Evolutionary conservation across 1,140 invertebrate genomes (phyloP).

Genomic region (Brachionus angularis): DNA sequence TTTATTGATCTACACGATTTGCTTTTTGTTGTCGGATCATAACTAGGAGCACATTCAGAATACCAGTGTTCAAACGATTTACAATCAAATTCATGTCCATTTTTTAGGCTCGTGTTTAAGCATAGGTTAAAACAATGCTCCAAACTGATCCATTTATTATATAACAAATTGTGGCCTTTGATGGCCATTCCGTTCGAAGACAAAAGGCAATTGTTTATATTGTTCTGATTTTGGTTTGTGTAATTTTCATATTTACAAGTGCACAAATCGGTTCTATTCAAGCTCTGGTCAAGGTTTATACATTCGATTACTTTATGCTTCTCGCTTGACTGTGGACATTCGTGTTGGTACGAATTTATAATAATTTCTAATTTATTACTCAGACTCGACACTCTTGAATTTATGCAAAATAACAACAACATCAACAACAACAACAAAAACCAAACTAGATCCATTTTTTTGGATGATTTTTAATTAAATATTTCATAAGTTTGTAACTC

Average conservation of each 20-base stretch:
- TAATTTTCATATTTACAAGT: constrained; percentile 5
- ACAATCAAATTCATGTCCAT: constrained; percentile 36
- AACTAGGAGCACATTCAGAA: not conserved
- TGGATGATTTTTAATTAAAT: too few species aligned
- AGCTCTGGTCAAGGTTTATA: too few species aligned
- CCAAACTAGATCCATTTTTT: too few species aligned
- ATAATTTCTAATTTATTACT: too few species aligned
- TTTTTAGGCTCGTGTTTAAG: constrained; percentile 20
- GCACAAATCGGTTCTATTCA: too few species aligned
- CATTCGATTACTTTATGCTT: too few species aligned
- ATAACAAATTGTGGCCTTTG: constrained; percentile 20
- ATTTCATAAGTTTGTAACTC: too few species aligned
- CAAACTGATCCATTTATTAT: constrained; percentile 28
- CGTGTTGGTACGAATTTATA: too few species aligned
- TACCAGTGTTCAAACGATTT: constrained; percentile 39
- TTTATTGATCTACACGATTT: not conserved
- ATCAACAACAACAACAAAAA: too few species aligned
- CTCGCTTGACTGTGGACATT: too few species aligned
- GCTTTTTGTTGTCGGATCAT: not conserved
- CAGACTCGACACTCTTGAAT: too few species aligned
- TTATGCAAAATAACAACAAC: too few species aligned
- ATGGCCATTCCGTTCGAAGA: constrained; percentile 15
- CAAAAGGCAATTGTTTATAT: not conserved
- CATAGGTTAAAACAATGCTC: constrained; percentile 37
- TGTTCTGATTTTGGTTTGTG: not conserved